phyloP scores from a whole-genome alignment of 1,140 invertebrate genomes.

The Pogonus chalceus region DNA sequence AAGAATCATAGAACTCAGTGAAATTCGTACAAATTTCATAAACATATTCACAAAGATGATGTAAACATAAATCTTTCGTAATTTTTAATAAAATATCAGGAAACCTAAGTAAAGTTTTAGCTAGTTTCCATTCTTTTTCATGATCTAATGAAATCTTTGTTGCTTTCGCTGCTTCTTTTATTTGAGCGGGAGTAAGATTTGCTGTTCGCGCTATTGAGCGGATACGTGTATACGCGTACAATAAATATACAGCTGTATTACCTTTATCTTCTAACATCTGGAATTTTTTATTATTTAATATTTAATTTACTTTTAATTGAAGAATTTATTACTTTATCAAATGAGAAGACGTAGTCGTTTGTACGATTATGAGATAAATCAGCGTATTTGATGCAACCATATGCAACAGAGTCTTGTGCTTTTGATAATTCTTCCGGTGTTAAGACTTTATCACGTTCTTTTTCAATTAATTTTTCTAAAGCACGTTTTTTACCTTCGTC shows the following conservation, averaged over 20 bases:
- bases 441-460: slow-evolving; percentile 80
- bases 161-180: slow-evolving; percentile 43
- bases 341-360: slow-evolving; percentile 97
- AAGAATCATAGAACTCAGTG: slow-evolving; percentile 95
- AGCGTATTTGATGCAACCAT: slow-evolving; percentile 98
- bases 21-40: slow-evolving; percentile 91
- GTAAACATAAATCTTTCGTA: slow-evolving; percentile 74
- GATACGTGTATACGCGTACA: slow-evolving; percentile 94
- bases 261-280: slow-evolving; percentile 98
- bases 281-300: neutral
- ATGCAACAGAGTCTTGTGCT: slow-evolving; percentile 87
- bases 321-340: slow-evolving; percentile 69
- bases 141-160: slow-evolving; percentile 66
- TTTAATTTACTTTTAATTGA: slow-evolving; percentile 4
- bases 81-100: slow-evolving; percentile 81
- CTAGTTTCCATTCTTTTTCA: slow-evolving; percentile 91
- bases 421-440: slow-evolving; percentile 69
- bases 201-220: slow-evolving; percentile 79
- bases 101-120: slow-evolving; percentile 76
- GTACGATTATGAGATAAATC: slow-evolving; percentile 90
- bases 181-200: slow-evolving; percentile 47
- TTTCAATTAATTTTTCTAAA: slow-evolving; percentile 79
- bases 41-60: slow-evolving; percentile 89
- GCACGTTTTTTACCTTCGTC: slow-evolving; percentile 87
- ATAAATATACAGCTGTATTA: slow-evolving; percentile 95